Evolutionary conservation across 2,797 vertebrate genomes (phyloP), one percentile per base, ranked within the genome.

Genomic region (Thunnus albacares): DNA sequence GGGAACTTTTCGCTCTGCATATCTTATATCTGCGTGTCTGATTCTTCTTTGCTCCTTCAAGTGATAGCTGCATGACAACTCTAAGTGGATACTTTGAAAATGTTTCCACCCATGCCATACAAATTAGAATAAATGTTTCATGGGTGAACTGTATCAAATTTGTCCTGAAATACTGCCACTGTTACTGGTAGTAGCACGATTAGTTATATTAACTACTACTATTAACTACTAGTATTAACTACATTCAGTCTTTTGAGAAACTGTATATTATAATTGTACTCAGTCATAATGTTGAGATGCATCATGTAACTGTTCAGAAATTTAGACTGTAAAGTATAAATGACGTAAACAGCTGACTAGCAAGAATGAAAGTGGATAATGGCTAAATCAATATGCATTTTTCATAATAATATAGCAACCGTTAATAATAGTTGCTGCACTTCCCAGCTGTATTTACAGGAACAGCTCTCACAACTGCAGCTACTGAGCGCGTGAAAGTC

Each of bases 1-100:
- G 66, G 78, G 79, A 89, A 87, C 66, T 79, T 85, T 74, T 55
- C 35, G 11, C 47, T 71, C 53, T 56, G 65, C 28, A 10, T 59
- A 75, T 90, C 69, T 67, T 41, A 81, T 78, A 82, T 85, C 66
- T 68, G 61, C 61, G 67, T 72, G 80, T 91, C 77, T 52, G 76
- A 75, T 81, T 82, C 30, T 65, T 59, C 52, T 85, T 61, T 35
- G 30, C 75, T 85, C 61, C 63, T 89, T 87, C 52, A 85, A 86
- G 61, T 86, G 75, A 79, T 76, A 72, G 60, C 47, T 81, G 66
- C 70, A 33, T 52, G 57, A 81, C 71, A 75, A 77, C 49, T 52
- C 20, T 49, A 26, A 67, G 70, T 24, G 49, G 63, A 77, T 74
- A 64, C 80, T 86, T 76, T 30, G 70, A 47, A 71, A 55, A 82